These are phyloP conservation scores for zebrafish (Danio rerio) DNA, from an alignment of 2,113 vertebrate species.

Conservation along the genomic window GRCz12tu NC_133180.1:25499001-25499500, in stretches of 20 bases:
- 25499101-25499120: slow-evolving; percentile 41
- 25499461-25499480: too few species aligned
- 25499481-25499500: too few species aligned
- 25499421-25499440: too few species aligned
- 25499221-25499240: background rate
- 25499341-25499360: background rate
- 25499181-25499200: background rate
- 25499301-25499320: background rate
- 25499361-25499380: background rate
- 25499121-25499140: slow-evolving; percentile 18
- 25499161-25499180: background rate
- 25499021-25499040: background rate
- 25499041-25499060: slow-evolving; percentile 8
- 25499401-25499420: too few species aligned
- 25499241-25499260: slow-evolving; percentile 52
- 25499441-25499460: too few species aligned
- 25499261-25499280: slow-evolving; percentile 69
- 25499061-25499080: slow-evolving; percentile 7
- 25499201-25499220: slow-evolving; percentile 12
- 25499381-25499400: background rate
- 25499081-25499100: background rate
- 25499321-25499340: background rate
- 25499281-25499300: slow-evolving; percentile 3
- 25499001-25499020: background rate
- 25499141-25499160: slow-evolving; percentile 33